Evolutionary conservation across 1,140 invertebrate genomes (phyloP), one percentile per base, ranked within the genome.

Genomic region (Neomicropteryx cornuta): DNA sequence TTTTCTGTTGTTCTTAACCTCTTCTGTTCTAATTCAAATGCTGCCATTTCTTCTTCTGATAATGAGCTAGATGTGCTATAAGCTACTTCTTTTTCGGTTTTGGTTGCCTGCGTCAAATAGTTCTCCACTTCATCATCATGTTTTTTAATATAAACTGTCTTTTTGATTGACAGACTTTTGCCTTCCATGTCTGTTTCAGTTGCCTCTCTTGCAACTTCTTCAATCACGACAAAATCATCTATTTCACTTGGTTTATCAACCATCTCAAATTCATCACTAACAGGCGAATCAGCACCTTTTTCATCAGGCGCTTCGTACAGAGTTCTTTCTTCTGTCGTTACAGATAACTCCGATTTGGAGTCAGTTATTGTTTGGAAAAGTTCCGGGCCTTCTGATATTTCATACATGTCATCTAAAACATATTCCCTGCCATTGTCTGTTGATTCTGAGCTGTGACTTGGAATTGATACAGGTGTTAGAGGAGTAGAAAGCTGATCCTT

Each of bases 231-330:
- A 56, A 87, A 89, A 50, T 88, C 85, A 54, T 89, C 85, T 41
- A 84, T 83, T 39, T 86, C 75, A 52, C 84, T 82, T 1, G 84
- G 84, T 50, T 87, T 86, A 46, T 88, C 84, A 0, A 89, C 65
- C 57, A 89, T 73, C 70, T 91, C 87, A 68, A 92, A 93, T 19
- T 88, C 90, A 57, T 92, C 89, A 53, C 83, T 84, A 23, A 76
- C 82, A 1, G 86, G 86, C 0, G 87, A 88, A 46, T 87, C 81
- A 38, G 72, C 62, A 51, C 77, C 67, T 63, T 75, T 70, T 56
- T 77, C 55, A 52, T 70, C 22, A 55, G 23, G 43, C 19, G 47
- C 50, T 52, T 68, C 62, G 43, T 59, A 57, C 22, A 70, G 47
- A 2, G 66, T 62, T 48, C 64, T 64, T 42, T 76, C 73, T 51